phyloP scores from a whole-genome alignment of 2,113 vertebrate species.

The Azemiops feae region DNA sequence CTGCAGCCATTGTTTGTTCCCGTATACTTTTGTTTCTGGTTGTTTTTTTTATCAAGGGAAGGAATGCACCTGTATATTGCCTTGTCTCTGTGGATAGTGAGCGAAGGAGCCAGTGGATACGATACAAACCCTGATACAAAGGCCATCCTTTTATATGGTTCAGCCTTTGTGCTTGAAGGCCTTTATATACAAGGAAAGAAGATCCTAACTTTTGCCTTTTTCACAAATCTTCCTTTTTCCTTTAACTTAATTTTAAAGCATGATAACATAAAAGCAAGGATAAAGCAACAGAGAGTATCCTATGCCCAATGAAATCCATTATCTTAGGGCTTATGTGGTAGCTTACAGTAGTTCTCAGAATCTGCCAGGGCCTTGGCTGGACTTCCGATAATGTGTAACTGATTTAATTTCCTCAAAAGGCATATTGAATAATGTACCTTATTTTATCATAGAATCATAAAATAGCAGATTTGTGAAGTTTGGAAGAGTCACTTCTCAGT shows the following conservation, averaged over 20 bases:
- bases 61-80: neutral
- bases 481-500: neutral
- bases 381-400: neutral
- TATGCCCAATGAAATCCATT: neutral
- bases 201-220: neutral
- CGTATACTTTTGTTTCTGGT: neutral
- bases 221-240: neutral
- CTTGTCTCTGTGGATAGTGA: neutral
- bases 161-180: neutral
- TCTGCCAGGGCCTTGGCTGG: neutral
- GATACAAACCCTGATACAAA: accelerated
- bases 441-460: neutral
- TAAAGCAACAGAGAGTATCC: neutral
- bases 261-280: neutral
- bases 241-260: neutral
- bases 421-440: neutral
- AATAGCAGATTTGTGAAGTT: neutral
- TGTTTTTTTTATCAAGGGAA: neutral
- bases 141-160: neutral
- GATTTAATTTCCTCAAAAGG: neutral
- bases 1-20: neutral
- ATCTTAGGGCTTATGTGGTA: neutral
- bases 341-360: neutral
- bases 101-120: neutral
- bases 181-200: neutral